Base-by-base conservation (phyloP, 2,888 invertebrate genomes). In the Seira ritae region DNA sequence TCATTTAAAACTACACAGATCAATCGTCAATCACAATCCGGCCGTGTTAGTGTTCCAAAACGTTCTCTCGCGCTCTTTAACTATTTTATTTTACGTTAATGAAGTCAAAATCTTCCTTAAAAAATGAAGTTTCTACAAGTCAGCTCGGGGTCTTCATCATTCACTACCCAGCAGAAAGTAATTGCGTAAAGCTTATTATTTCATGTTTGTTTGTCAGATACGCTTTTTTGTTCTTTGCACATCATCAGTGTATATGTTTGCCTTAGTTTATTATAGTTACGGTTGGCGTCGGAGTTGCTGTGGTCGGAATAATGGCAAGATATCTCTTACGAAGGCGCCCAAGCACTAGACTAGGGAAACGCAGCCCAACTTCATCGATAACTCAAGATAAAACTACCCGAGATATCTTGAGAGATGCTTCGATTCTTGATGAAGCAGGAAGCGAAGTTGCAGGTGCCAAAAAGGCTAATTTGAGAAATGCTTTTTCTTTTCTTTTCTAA, bases 271-370 rank as follows among this genome's bases (percentile, higher is more conserved):
- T 95, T 80, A 91, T 95, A 89, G 92, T 95, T 90, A 94, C 95
- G 86, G 92, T 95, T 86, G 94, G 95, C 71, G 93, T 95, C 55
- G 96, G 97, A 90, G 94, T 96, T 20, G 93, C 95, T 8, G 92
- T 97, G n/a, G 93, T 97, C 62, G 95, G 96, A 55, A 93, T 96
- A 10, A 91, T 97, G 37, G 96, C 97, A 62, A 93, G 95, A 88
- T 96, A 95, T 91, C 92, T 96, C 89, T n/a, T 82, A n/a, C 50
- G 81, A n/a, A 94, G 95, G 69, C 93, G 96, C 77, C 70, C 74
- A 0, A 19, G 75, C 1, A 80, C 67, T 46, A 31, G 76, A 67
- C 20, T 75, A 55, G 80, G 76, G 1, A 67, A 68, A 0, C 76
- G 81, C 3, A 82, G 81, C 20, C 76, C 81, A 8, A 72, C 75